These are phyloP conservation scores for Micrasema longulum DNA, from an alignment of 1,140 invertebrate species.

Conservation along the genomic window DNA sequence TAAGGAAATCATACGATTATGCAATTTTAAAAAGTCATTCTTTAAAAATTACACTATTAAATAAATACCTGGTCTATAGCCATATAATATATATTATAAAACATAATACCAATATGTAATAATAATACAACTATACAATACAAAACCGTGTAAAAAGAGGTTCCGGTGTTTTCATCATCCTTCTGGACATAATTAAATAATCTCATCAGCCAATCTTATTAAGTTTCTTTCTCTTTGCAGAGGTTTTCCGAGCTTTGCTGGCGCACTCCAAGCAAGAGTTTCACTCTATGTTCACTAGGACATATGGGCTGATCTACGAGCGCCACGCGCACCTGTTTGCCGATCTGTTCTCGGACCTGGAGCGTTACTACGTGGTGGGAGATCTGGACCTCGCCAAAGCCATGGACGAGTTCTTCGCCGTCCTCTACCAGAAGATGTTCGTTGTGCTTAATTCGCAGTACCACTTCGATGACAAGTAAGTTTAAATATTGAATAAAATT, in stretches of 20 bases:
- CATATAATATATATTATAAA: too few species aligned
- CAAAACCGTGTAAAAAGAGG: too few species aligned
- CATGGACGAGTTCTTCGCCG: conserved; percentile 94
- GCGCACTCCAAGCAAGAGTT: conserved; percentile 86
- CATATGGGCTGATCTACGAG: conserved; percentile 95
- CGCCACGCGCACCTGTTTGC: conserved; percentile 93
- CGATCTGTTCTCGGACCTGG: conserved; percentile 90
- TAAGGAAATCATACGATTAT: too few species aligned
- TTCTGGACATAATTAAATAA: too few species aligned
- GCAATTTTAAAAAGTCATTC: too few species aligned
- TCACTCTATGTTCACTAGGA: conserved; percentile 93
- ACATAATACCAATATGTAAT: too few species aligned
- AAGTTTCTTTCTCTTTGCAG: conserved; percentile 70
- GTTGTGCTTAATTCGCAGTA: conserved; percentile 93
- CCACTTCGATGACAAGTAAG: conserved; percentile 85
- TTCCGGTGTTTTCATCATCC: too few species aligned
- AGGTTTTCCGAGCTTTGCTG: conserved; percentile 84
- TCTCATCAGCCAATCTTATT: neutral
- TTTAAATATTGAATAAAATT: too few species aligned
- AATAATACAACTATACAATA: neutral
- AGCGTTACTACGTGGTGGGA: conserved; percentile 89
- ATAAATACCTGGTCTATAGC: too few species aligned
- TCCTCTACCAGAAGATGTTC: conserved; percentile 96
- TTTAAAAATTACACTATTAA: too few species aligned
- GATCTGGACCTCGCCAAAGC: conserved; percentile 84